Percentiles rank a stretch among this genome's conserved stretches.
Evolutionary conservation across 2,797 vertebrate genomes (phyloP).

Genomic region (Hoplostethus atlanticus): DNA sequence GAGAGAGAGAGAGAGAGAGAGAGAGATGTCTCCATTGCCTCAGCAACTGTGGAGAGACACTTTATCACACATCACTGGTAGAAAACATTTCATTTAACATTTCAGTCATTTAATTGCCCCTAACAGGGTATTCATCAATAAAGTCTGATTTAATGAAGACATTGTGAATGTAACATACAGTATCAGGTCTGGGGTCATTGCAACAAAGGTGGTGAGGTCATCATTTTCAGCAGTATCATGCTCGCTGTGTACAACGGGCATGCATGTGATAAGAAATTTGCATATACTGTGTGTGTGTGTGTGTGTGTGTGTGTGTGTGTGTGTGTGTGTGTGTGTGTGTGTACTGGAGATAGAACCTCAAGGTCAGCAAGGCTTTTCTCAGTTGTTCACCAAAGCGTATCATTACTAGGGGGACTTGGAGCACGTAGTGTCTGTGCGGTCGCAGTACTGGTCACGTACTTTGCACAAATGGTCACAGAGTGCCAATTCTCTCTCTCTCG

Average conservation of each 20-base stretch:
- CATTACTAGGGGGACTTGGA: constrained; percentile 45
- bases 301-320: constrained; percentile 8
- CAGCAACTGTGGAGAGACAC: too few relatives aligned
- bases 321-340: constrained; percentile 14
- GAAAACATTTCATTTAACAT: too few relatives aligned
- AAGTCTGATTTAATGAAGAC: too few relatives aligned
- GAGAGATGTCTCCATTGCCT: neutral
- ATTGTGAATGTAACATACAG: too few relatives aligned
- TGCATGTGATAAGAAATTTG: constrained; percentile 37
- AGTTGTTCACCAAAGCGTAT: constrained; percentile 73
- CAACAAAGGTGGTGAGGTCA: neutral
- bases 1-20: neutral
- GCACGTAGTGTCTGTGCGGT: constrained; percentile 75
- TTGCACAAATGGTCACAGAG: constrained; percentile 63
- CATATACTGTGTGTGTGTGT: constrained; percentile 13
- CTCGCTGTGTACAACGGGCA: constrained; percentile 2
- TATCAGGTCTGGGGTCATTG: neutral
- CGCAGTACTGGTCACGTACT: constrained; percentile 76
- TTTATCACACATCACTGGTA: too few relatives aligned
- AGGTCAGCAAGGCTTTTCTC: constrained; percentile 69
- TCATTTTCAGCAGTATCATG: constrained; percentile 26
- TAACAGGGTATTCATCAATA: too few relatives aligned
- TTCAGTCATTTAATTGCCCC: too few relatives aligned
- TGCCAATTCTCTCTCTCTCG: constrained; percentile 51
- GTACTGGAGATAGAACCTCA: constrained; percentile 34